Percentiles rank a stretch among this genome's conserved stretches.
Evolutionary conservation across 1,140 invertebrate genomes (phyloP).

Genomic region (Cydia splendana): DNA sequence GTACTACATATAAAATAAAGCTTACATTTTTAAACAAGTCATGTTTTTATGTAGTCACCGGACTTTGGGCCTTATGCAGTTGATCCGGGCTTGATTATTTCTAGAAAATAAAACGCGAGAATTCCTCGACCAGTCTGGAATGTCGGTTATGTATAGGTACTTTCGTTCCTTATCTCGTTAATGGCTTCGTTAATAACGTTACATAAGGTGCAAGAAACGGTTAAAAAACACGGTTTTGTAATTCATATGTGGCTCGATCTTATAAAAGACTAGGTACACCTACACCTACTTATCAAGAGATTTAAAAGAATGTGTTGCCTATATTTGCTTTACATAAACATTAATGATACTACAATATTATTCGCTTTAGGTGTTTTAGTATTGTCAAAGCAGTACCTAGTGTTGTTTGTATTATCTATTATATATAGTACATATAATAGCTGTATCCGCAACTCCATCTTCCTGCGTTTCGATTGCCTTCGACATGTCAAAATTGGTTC

Average conservation of each 20-base stretch:
- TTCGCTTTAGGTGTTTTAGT: too few relatives aligned
- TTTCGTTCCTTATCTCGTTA: neutral
- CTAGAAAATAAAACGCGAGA: neutral
- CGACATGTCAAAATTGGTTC: too few relatives aligned
- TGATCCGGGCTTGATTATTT: constrained; percentile 6
- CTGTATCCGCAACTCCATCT: too few relatives aligned
- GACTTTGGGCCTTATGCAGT: constrained; percentile 17
- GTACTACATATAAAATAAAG: neutral
- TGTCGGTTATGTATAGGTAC: neutral
- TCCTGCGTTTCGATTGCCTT: too few relatives aligned
- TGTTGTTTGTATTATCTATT: too few relatives aligned
- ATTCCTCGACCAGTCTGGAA: constrained; percentile 10
- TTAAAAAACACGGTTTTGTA: neutral
- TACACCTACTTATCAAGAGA: neutral
- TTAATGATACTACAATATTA: too few relatives aligned
- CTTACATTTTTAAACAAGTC: neutral
- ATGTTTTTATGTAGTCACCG: neutral
- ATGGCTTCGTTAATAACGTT: neutral
- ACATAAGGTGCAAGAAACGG: neutral
- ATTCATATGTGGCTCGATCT: neutral
- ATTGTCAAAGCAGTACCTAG: too few relatives aligned
- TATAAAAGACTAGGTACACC: neutral
- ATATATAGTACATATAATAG: too few relatives aligned
- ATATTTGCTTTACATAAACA: too few relatives aligned
- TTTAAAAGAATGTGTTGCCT: neutral